phyloP scores from a whole-genome alignment of 2,888 invertebrate species.

The Embidobia sp. region DNA sequence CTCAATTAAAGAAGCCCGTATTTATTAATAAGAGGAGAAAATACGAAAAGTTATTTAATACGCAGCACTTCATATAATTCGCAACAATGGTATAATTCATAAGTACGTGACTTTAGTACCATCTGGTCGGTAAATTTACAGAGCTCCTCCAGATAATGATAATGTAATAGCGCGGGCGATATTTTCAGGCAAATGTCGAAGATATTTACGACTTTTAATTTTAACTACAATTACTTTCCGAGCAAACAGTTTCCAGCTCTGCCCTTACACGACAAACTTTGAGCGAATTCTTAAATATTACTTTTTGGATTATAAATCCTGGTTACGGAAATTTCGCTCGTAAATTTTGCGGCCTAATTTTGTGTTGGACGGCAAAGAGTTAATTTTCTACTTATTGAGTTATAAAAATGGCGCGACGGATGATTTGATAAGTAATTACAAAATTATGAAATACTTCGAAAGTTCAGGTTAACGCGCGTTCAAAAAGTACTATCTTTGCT shows the following conservation, averaged over 20 bases:
- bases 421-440: too few relatives aligned
- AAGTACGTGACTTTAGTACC: constrained; percentile 60
- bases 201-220: constrained; percentile 64
- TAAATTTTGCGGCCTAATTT: constrained; percentile 30
- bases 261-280: constrained; percentile 18
- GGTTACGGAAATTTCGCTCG: constrained; percentile 13
- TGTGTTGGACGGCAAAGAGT: not conserved
- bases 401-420: not conserved
- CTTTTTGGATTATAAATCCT: constrained; percentile 38
- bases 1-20: constrained; percentile 17
- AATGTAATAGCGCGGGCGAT: constrained; percentile 53
- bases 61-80: constrained; percentile 33
- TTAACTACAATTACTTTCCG: constrained; percentile 55
- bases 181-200: constrained; percentile 53
- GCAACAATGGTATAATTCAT: constrained; percentile 55
- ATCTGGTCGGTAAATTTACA: constrained; percentile 55
- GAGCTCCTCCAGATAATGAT: constrained; percentile 52
- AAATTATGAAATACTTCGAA: too few relatives aligned
- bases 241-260: constrained; percentile 34
- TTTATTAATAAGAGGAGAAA: constrained; percentile 29
- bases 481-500: too few relatives aligned
- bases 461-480: too few relatives aligned
- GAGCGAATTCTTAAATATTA: constrained; percentile 32
- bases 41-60: constrained; percentile 33
- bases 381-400: constrained; percentile 8